Percentiles rank a stretch among this genome's conserved stretches.
These are phyloP conservation scores for Lathamus discolor DNA, from an alignment of 2,113 vertebrate genomes.

Conservation along the genomic window DNA sequence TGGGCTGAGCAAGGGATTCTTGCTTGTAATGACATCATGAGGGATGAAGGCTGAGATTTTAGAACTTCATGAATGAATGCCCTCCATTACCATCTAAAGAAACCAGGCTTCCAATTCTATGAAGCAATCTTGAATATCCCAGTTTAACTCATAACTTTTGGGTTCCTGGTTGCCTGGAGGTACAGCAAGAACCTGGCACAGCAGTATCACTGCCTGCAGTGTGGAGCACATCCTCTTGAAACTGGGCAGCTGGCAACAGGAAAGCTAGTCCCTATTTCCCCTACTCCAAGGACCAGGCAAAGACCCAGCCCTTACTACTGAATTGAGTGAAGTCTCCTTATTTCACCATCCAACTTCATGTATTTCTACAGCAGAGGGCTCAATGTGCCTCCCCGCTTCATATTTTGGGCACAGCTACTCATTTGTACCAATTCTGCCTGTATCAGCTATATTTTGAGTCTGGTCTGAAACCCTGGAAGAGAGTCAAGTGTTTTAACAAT, in stretches of 20 bases:
- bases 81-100: not conserved
- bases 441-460: not conserved
- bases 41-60: not conserved
- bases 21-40: not conserved
- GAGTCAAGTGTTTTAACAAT: not conserved
- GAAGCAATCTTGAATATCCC: not conserved
- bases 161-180: not conserved
- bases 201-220: rapidly evolving
- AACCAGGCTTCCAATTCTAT: not conserved
- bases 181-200: not conserved
- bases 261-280: not conserved
- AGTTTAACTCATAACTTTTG: not conserved
- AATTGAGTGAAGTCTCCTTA: not conserved
- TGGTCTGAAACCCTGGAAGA: not conserved
- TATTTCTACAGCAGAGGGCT: not conserved
- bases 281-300: not conserved
- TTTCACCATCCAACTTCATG: not conserved
- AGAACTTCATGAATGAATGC: not conserved
- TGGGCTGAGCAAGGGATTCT: not conserved
- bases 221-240: not conserved
- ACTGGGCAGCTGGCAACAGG: not conserved
- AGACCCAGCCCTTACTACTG: not conserved
- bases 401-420: not conserved
- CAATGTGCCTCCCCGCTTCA: not conserved
- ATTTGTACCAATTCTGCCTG: not conserved